Conservation (phyloP, 2,797 vertebrate genomes). For the Merluccius polli region DNA sequence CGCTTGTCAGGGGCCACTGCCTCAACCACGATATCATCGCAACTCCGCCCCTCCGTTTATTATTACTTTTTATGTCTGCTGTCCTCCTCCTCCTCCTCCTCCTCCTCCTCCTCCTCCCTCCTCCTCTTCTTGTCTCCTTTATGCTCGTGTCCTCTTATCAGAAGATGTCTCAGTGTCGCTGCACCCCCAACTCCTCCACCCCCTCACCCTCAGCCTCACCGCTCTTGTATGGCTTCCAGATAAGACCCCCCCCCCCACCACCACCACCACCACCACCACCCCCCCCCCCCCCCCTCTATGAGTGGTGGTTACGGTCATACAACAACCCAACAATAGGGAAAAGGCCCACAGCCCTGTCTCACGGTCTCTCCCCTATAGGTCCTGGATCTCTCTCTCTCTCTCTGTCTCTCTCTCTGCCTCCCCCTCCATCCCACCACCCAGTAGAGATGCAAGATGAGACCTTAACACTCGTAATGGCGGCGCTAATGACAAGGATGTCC, state of each 20-base stretch:
- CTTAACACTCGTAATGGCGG: constrained; percentile 71
- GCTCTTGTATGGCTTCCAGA: constrained; percentile 79
- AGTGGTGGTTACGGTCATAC: constrained; percentile 61
- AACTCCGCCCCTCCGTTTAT: constrained; percentile 5
- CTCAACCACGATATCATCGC: constrained; percentile 81
- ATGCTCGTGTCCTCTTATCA: constrained; percentile 80
- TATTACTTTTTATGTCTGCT: not conserved
- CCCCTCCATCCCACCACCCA: constrained; percentile 45
- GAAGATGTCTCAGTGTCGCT: constrained; percentile 77
- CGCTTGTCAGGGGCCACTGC: constrained; percentile 77
- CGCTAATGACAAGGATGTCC: too few relatives aligned
- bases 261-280: too few relatives aligned
- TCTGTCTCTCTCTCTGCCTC: not conserved
- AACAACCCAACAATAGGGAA: constrained; percentile 81
- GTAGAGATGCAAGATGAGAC: constrained; percentile 77
- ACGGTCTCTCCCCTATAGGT: constrained; percentile 20
- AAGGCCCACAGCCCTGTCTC: constrained; percentile 69
- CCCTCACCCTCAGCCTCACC: constrained; percentile 53
- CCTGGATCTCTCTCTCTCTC: not conserved
- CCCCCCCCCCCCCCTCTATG: constrained; percentile 67
- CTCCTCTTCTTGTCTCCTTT: constrained; percentile 28
- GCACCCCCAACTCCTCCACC: constrained; percentile 2
- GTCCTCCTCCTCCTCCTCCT: constrained; percentile 7
- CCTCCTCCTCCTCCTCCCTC: constrained; percentile 25
- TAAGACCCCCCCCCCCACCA: constrained; percentile 75